Evolutionary conservation across 2,888 invertebrate genomes (phyloP).

Genomic region (Malthinus flaveolus): DNA sequence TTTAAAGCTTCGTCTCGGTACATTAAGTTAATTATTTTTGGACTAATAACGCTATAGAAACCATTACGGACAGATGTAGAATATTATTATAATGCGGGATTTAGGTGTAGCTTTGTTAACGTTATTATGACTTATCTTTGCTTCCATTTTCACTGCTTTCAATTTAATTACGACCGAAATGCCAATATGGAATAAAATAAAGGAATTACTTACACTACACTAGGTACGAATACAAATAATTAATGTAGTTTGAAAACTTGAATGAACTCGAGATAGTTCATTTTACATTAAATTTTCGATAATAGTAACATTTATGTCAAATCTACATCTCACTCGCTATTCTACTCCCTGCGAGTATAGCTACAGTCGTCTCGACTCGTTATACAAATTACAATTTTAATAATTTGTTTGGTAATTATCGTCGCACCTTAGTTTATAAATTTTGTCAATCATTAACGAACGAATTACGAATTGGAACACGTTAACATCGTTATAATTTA

Average conservation of each 20-base stretch:
- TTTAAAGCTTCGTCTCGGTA: background rate
- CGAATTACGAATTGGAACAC: too few relatives aligned
- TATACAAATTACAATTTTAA: background rate
- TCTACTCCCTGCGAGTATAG: background rate
- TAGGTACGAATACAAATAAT: constrained; percentile 3
- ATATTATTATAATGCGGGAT: too few relatives aligned
- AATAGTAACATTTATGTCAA: background rate
- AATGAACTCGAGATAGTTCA: background rate
- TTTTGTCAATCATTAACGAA: too few relatives aligned
- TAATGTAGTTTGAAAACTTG: constrained; percentile 2
- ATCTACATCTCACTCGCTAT: background rate
- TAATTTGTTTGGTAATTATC: too few relatives aligned
- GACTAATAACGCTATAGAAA: too few relatives aligned
- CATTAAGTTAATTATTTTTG: too few relatives aligned
- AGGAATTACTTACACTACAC: background rate
- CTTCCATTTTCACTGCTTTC: background rate
- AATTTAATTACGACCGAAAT: background rate
- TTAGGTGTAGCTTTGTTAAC: too few relatives aligned
- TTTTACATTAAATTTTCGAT: background rate
- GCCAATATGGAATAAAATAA: background rate
- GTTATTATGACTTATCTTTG: background rate
- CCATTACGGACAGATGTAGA: too few relatives aligned
- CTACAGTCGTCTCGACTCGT: background rate
- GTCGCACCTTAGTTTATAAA: too few relatives aligned
- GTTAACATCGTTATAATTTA: too few relatives aligned